Conservation (phyloP, 2,113 vertebrate genomes). For the Jaculus jaculus region DNA sequence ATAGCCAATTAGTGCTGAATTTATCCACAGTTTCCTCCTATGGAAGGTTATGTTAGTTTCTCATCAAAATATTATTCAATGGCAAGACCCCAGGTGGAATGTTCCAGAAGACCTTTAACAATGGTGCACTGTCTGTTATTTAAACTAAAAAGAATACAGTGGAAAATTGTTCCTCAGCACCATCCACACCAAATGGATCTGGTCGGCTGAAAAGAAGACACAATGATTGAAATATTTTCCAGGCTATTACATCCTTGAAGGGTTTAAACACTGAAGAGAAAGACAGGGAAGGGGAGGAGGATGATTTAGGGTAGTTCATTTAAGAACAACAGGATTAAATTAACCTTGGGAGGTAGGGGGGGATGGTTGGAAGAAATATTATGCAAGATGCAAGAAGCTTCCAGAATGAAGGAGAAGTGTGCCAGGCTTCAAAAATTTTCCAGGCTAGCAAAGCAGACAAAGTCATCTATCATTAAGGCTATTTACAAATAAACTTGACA, state of each 20-base stretch:
- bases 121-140: conserved; percentile 63
- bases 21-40: conserved; percentile 50
- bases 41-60: conserved; percentile 51
- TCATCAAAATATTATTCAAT: conserved; percentile 70
- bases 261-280: conserved; percentile 58
- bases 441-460: conserved; percentile 57
- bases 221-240: conserved; percentile 71
- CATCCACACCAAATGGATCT: not conserved
- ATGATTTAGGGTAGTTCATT: conserved; percentile 68
- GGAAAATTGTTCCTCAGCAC: conserved; percentile 49
- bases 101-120: conserved; percentile 68
- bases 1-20: conserved; percentile 63
- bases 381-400: conserved; percentile 60
- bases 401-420: conserved; percentile 48
- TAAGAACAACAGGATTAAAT: conserved; percentile 74
- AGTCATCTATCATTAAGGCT: conserved; percentile 72
- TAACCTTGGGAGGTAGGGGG: conserved; percentile 53
- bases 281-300: conserved; percentile 50
- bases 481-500: conserved; percentile 74
- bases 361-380: not conserved
- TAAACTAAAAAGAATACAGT: conserved; percentile 73
- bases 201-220: conserved; percentile 46
- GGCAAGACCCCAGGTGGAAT: conserved; percentile 59
- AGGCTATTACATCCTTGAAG: conserved; percentile 69
- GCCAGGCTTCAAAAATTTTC: conserved; percentile 1